Conservation (phyloP, 35 echinoderm and acorn worm species). For the Diadema setosum region DNA sequence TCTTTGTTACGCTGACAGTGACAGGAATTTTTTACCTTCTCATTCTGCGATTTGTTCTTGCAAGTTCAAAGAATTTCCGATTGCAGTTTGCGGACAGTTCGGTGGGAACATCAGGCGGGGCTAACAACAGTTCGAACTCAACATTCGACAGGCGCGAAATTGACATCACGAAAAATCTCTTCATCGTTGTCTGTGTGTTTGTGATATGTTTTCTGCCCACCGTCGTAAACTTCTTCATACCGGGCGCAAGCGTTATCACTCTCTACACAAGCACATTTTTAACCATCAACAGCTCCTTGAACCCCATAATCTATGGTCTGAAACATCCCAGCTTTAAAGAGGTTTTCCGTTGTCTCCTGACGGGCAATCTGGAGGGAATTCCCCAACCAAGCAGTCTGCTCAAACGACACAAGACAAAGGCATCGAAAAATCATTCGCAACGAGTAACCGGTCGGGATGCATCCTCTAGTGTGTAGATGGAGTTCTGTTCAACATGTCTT, state of each 20-base stretch:
- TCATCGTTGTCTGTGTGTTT: conserved; percentile 49
- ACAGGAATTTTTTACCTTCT: neutral
- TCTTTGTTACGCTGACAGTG: neutral
- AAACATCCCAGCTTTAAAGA: conserved; percentile 48
- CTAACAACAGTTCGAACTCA: too few species aligned
- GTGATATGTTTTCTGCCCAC: conserved; percentile 20
- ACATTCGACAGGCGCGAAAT: conserved; percentile 23
- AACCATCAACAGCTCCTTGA: conserved; percentile 39
- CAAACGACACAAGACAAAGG: too few species aligned
- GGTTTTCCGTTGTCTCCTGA: conserved; percentile 13
- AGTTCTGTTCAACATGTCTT: too few species aligned
- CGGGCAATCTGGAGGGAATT: neutral
- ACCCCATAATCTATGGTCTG: conserved; percentile 69
- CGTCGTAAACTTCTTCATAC: conserved; percentile 21
- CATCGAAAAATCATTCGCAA: too few species aligned
- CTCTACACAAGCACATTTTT: neutral
- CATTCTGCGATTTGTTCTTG: neutral
- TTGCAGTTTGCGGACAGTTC: neutral
- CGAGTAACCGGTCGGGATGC: too few species aligned
- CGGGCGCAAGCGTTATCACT: conserved; percentile 7
- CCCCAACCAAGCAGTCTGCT: too few species aligned
- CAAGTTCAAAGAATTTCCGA: neutral
- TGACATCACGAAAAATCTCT: conserved; percentile 56
- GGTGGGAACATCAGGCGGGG: too few species aligned
- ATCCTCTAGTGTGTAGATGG: too few species aligned